Evolutionary conservation across 2,888 invertebrate species (phyloP), one percentile per base, ranked within the genome.

Genomic region (Tanypteryx hageni): DNA sequence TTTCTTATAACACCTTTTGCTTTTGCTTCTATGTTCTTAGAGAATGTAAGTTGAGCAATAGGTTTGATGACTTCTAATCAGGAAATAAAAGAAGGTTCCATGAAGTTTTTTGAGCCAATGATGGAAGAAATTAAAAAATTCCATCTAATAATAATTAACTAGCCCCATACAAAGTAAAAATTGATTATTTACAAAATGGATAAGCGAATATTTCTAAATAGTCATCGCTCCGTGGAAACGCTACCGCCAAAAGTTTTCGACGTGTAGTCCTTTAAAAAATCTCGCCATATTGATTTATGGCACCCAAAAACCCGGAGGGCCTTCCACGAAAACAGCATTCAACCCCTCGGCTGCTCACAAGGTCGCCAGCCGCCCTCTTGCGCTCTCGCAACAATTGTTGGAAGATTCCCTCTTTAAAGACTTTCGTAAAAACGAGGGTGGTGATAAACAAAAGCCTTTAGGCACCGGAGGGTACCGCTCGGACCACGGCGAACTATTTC

Each of bases 301-400:
- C 89, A 89, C 64, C 89, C 44, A 76, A 27, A 76, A 76, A 76
- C 76, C 11, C 9, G 64, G 10, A 18, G 44, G 89, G 11, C 64
- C 89, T 89, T 89, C 89, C 89, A 61, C 44, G 89, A 89, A 89
- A 89, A 89, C 89, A 89, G 31, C 68, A 31, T 68, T 44, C 31
- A 86, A 64, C 61, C 89, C 89, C 89, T 89, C 27, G 76, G 27
- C 22, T 22, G 68, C 22, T 76, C 18, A 44, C 89, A 89, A 89
- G 89, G 89, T 44, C 89, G 64, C 64, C n/a, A 14, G 18, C 27
- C 58, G 27, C 58, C 57, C 59, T 86, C 61, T 86, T 27, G 5
- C 61, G 18, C 22, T 22, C 85, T 85, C 61, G 61, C 86, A 31
- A 64, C 31, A 61, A 89, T 64, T 56, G 61, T n/a, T 58, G 44